Evolutionary conservation across 2,888 invertebrate species (phyloP).

Genomic region (Junonia oenone): DNA sequence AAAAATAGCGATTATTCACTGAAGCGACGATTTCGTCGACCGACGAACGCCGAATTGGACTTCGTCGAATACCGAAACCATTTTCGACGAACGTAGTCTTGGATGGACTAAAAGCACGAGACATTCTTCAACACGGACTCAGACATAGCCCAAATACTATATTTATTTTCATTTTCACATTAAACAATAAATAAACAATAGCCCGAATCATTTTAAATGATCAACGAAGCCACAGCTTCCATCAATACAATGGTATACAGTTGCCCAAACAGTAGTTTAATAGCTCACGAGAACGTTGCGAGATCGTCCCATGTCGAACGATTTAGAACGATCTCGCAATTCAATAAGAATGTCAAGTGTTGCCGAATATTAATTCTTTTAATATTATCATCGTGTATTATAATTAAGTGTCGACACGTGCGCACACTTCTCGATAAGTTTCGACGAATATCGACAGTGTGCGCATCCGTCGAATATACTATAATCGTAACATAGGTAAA

Average conservation of each 20-base stretch:
- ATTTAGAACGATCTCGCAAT: slow-evolving; percentile 35
- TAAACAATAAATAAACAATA: slow-evolving; percentile 62
- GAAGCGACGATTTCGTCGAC: slow-evolving; percentile 29
- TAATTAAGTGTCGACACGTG: slow-evolving; percentile 58
- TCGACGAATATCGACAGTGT: slow-evolving; percentile 34
- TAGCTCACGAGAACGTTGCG: slow-evolving; percentile 48
- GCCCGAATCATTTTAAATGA: slow-evolving; percentile 64
- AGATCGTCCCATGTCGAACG: slow-evolving; percentile 35
- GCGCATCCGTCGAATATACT: slow-evolving; percentile 52
- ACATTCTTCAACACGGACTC: slow-evolving; percentile 63
- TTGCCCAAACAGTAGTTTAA: slow-evolving; percentile 71
- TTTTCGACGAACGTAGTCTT: slow-evolving; percentile 44
- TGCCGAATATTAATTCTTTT: slow-evolving; percentile 76
- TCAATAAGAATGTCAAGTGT: slow-evolving; percentile 74
- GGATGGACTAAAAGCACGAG: slow-evolving; percentile 55
- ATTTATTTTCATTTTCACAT: slow-evolving; percentile 50
- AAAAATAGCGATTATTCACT: slow-evolving; percentile 76
- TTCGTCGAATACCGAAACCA: slow-evolving; percentile 36
- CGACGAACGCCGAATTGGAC: slow-evolving; percentile 37
- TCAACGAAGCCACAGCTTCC: slow-evolving; percentile 45
- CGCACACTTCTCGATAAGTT: slow-evolving; percentile 35
- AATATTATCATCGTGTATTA: slow-evolving; percentile 75
- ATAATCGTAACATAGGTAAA: slow-evolving; percentile 75
- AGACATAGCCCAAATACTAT: slow-evolving; percentile 63
- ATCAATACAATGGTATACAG: slow-evolving; percentile 51